Evolutionary conservation across 2,888 invertebrate genomes (phyloP), one percentile per base, ranked within the genome.

Genomic region (Callinectes sapidus): DNA sequence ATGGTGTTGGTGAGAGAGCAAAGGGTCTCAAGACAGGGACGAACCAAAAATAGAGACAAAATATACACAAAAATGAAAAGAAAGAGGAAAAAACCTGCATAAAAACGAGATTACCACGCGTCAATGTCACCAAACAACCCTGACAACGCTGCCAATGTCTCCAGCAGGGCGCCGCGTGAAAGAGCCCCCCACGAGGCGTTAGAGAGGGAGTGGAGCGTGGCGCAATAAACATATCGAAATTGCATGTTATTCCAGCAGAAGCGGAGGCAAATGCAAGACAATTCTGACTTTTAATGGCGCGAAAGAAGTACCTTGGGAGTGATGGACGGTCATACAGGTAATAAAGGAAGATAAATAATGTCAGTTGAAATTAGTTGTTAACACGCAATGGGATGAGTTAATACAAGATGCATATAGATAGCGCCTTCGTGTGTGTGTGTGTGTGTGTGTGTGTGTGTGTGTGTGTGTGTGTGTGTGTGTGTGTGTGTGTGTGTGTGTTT

Each of bases 371-470:
- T 32, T 81, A 28, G 13, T 16, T 18, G 35, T 35, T 32, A 2
- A 35, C 81, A 81, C 32, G 81, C 81, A 81, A 81, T 14, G 18
- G 35, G 14, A n/a, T 32, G 35, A 81, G 81, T 81, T 16, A 35
- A 81, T 32, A 32, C 2, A 81, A 81, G 81, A 81, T 32, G 81
- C 35, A n/a, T 81, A 18, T 35, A 14, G 13, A 35, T 81, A 35
- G 35, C 35, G 81, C 8, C 16, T 35, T 14, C 14, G 35, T 14
- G 81, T 32, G 32, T 81, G 81, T 35, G 81, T 81, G 32, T 35
- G 81, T 81, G 81, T 81, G 35, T 16, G n/a, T 81, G 81, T 81
- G 81, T 32, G 81, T 32, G 32, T 32, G 81, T 32, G 81, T 81
- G 81, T 32, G 81, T 32, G 81, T 32, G 81, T 35, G 14, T 14